Evolutionary conservation across 1,140 invertebrate species (phyloP), one percentile per base, ranked within the genome.

Genomic region (Ooceraea biroi): DNA sequence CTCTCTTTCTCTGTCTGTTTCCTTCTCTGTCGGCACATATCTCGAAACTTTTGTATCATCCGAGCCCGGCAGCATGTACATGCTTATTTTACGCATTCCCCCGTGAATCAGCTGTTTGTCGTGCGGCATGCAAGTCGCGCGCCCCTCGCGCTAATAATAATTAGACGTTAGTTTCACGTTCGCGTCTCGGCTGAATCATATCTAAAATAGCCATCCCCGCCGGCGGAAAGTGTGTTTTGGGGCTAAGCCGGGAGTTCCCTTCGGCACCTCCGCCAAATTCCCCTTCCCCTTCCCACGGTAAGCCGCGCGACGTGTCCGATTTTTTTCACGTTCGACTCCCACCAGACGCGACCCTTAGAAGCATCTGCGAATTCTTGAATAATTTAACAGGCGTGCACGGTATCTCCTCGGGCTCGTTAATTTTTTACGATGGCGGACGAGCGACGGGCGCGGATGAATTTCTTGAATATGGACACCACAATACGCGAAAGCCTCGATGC

Each of bases 71-170:
- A 4, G 5, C 19, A 10, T 36, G 14, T 19, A 5, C 25, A 25
- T 2, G 82, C 30, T 36, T 68, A 85, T 82, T 82, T 86, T 68
- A 44, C 50, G 25, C n/a, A 48, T 83, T 82, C 60, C 25, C 77
- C 25, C 77, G 46, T 77, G 77, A 85, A 89, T 87, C 85, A 89
- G 66, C 85, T 85, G 82, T 89, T 89, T 72, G 68, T 52, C 68
- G 68, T 0, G 50, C 60, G 19, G 57, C 10, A 65, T 1, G 30
- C 66, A 63, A 52, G 5, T 57, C 36, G 48, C 27, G 36, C 63
- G 69, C 30, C 46, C 41, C 65, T 27, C 48, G 66, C 74, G 72
- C 83, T 85, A 89, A 89, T 88, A 89, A 89, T 89, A 89, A 89
- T 89, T 89, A 89, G 73, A 87, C 66, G 85, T 84, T 82, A 74